These are phyloP conservation scores for Bursaphelenchus okinawaensis DNA, from an alignment of 2,888 invertebrate species.

Conservation along the genomic window DNA sequence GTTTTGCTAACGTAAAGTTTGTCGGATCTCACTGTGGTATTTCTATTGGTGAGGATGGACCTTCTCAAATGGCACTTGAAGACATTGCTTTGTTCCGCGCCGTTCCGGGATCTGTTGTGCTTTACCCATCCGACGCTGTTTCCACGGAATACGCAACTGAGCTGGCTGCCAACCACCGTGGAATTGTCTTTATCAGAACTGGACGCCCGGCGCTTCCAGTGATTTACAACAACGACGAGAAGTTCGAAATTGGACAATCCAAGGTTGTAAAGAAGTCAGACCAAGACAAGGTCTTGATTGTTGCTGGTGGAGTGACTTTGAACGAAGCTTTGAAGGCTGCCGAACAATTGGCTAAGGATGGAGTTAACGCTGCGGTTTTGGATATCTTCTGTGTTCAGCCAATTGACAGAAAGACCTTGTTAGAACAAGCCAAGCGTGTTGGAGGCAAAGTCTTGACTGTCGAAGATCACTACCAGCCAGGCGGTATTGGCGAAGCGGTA, in stretches of 20 bases:
- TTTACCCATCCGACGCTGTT: slow-evolving; percentile 81
- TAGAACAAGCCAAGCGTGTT: slow-evolving; percentile 66
- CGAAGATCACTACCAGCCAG: slow-evolving; percentile 91
- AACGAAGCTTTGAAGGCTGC: slow-evolving; percentile 83
- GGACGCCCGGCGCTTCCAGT: slow-evolving; percentile 83
- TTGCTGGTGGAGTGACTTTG: slow-evolving; percentile 89
- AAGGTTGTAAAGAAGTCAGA: slow-evolving; percentile 69
- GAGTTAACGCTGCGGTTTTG: slow-evolving; percentile 73
- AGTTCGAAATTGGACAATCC: slow-evolving; percentile 69
- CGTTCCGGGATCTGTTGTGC: slow-evolving; percentile 71
- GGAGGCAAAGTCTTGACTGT: slow-evolving; percentile 73
- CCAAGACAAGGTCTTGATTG: slow-evolving; percentile 76
- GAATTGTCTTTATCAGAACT: slow-evolving; percentile 90
- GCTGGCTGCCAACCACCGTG: slow-evolving; percentile 69
- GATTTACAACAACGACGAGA: slow-evolving; percentile 77
- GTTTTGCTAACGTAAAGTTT: slow-evolving; percentile 92
- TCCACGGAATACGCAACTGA: slow-evolving; percentile 84
- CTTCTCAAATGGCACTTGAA: slow-evolving; percentile 99
- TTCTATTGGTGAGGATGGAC: slow-evolving; percentile 72
- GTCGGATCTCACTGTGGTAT: slow-evolving; percentile 88
- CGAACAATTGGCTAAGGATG: slow-evolving; percentile 38
- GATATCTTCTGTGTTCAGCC: slow-evolving; percentile 82
- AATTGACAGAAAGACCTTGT: slow-evolving; percentile 74
- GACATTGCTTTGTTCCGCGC: slow-evolving; percentile 90
- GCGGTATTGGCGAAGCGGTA: slow-evolving; percentile 90